Evolutionary conservation across 1,140 invertebrate species (phyloP).

Genomic region (Ips nitidus): DNA sequence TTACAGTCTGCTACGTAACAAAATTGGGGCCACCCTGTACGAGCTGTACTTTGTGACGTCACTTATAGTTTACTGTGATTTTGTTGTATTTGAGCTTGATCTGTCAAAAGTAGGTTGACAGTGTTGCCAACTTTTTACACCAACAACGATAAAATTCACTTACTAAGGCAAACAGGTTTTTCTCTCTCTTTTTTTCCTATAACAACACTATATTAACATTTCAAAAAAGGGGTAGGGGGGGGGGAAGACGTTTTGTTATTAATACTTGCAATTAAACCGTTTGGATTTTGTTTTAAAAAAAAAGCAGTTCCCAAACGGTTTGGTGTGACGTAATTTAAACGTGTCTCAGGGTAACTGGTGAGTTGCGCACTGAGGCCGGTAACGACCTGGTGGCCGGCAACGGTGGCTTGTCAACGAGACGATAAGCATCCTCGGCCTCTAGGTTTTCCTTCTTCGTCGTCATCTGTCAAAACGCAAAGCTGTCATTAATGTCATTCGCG

Average conservation of each 20-base stretch:
- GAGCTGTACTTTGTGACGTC: too few relatives aligned
- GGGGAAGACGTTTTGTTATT: slow-evolving; percentile 20
- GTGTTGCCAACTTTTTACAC: not conserved
- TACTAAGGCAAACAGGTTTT: slow-evolving; percentile 25
- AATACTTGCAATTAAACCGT: slow-evolving; percentile 6
- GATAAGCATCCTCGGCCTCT: slow-evolving; percentile 54
- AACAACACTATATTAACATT: slow-evolving; percentile 12
- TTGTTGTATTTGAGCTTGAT: not conserved
- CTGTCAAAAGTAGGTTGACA: not conserved
- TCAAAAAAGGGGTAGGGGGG: slow-evolving; percentile 12
- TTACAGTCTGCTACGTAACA: not conserved
- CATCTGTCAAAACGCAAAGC: slow-evolving; percentile 34
- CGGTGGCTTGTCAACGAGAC: slow-evolving; percentile 49
- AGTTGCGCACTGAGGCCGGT: slow-evolving; percentile 47
- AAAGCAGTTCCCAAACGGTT: not conserved
- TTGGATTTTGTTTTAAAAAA: not conserved
- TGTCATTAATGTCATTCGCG: too few relatives aligned
- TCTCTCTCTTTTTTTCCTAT: slow-evolving; percentile 3
- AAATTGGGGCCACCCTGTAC: not conserved
- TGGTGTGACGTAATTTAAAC: slow-evolving; percentile 30
- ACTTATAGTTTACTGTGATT: too few relatives aligned
- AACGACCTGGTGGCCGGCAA: slow-evolving; percentile 39
- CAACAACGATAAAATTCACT: slow-evolving; percentile 25
- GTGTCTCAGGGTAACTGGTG: slow-evolving; percentile 45
- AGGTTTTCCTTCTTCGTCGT: slow-evolving; percentile 53